Evolutionary conservation across 2,113 vertebrate species (phyloP).

Genomic region (Neolamprologus cancellatus): DNA sequence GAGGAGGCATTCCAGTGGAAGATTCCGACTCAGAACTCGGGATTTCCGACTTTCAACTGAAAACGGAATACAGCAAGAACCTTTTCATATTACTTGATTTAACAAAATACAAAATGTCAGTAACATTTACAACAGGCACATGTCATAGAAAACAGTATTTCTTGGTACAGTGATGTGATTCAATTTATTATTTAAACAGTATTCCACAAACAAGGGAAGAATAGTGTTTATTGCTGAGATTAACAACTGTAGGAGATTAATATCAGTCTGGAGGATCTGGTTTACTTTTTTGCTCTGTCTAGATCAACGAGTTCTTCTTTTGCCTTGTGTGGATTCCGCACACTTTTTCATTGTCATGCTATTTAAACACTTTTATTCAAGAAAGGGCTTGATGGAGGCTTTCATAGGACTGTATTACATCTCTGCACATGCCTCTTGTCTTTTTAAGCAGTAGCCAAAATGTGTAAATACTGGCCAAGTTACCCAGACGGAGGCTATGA

Average conservation of each 20-base stretch:
- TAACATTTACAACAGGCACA: neutral
- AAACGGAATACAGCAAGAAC: neutral
- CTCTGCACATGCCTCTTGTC: neutral
- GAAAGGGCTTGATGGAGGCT: neutral
- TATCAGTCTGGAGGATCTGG: neutral
- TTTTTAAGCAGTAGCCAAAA: constrained; percentile 1
- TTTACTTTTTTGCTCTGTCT: neutral
- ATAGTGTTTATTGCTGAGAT: neutral
- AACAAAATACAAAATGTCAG: neutral
- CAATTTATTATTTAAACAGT: neutral
- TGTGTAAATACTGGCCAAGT: constrained; percentile 8
- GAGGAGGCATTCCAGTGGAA: neutral
- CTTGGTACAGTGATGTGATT: neutral
- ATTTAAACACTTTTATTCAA: neutral
- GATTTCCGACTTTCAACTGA: neutral
- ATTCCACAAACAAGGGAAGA: neutral
- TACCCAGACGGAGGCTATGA: neutral
- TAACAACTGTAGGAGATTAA: neutral
- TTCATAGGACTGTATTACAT: neutral
- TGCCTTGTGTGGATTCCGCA: neutral
- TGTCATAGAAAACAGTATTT: neutral
- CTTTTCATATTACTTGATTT: neutral
- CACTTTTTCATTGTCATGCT: neutral
- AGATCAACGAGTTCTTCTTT: neutral
- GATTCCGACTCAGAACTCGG: neutral